Evolutionary conservation across 1,140 invertebrate genomes (phyloP).

Genomic region (Scaptomyza montana): DNA sequence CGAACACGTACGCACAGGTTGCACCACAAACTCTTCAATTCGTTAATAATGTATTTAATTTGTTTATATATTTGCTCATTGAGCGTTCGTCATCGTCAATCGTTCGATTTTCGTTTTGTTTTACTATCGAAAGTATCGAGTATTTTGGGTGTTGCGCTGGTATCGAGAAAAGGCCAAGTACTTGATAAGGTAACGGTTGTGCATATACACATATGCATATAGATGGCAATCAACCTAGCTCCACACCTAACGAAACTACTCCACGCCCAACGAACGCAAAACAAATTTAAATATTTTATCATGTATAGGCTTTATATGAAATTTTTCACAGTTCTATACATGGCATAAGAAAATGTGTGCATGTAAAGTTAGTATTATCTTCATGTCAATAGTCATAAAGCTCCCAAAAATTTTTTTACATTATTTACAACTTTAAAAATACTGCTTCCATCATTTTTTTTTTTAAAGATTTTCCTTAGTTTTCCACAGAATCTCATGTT

Average conservation of each 20-base stretch:
- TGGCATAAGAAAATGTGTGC: too few relatives aligned
- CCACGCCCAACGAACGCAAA: background rate
- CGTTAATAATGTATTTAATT: constrained; percentile 29
- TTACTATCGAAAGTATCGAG: constrained; percentile 48
- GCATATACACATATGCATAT: background rate
- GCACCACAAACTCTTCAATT: constrained; percentile 13
- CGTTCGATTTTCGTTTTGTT: constrained; percentile 48
- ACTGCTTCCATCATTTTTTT: too few relatives aligned
- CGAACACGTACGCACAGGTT: background rate
- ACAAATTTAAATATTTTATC: background rate
- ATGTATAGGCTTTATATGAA: too few relatives aligned
- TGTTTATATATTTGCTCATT: constrained; percentile 38
- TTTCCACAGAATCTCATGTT: too few relatives aligned
- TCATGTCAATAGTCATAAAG: too few relatives aligned
- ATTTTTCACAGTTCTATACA: too few relatives aligned
- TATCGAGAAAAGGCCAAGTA: constrained; percentile 13
- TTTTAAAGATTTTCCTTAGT: too few relatives aligned
- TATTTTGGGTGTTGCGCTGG: background rate
- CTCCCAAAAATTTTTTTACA: too few relatives aligned
- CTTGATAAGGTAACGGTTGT: background rate
- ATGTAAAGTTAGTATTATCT: too few relatives aligned
- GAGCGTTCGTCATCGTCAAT: constrained; percentile 46
- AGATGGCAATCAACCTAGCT: background rate
- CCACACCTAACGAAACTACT: constrained; percentile 15
- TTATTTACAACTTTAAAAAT: too few relatives aligned